Conservation (phyloP, 2,888 invertebrate genomes). For the Venusia cambrica region DNA sequence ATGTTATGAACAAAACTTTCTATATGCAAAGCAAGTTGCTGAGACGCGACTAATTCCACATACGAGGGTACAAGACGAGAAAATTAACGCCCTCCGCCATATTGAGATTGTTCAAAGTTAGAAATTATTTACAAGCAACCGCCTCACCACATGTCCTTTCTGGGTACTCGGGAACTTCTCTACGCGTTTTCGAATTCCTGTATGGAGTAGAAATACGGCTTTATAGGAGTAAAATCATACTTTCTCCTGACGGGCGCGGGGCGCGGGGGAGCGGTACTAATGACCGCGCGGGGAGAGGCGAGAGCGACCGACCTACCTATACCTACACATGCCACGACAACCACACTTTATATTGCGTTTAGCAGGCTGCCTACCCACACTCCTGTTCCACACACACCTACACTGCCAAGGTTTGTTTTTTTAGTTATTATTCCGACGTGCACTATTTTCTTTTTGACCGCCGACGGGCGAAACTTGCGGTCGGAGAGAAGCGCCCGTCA, state of each 20-base stretch:
- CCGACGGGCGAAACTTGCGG: conserved; percentile 45
- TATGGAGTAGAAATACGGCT: conserved; percentile 81
- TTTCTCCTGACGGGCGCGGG: conserved; percentile 72
- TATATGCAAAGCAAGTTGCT: conserved; percentile 19
- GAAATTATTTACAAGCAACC: conserved; percentile 73
- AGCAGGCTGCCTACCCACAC: conserved; percentile 75
- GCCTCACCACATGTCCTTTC: conserved; percentile 71
- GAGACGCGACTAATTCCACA: conserved; percentile 21
- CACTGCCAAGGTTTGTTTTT: conserved; percentile 61
- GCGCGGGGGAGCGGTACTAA: conserved; percentile 70
- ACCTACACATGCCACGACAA: conserved; percentile 67
- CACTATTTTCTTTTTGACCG: conserved; percentile 73
- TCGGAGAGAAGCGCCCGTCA: conserved; percentile 33
- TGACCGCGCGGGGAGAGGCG: conserved; percentile 79
- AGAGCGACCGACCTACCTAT: conserved; percentile 66
- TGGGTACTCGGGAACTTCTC: conserved; percentile 69
- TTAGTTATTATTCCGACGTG: conserved; percentile 69
- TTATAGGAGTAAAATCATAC: conserved; percentile 82
- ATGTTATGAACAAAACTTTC: conserved; percentile 7
- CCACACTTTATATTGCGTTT: conserved; percentile 80
- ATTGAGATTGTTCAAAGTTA: conserved; percentile 74
- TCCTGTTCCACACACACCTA: conserved; percentile 59
- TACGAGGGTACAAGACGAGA: conserved; percentile 24
- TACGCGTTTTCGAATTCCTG: conserved; percentile 77
- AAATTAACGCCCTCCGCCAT: conserved; percentile 44